Evolutionary conservation across 2,888 invertebrate genomes (phyloP).

Genomic region (Drosophila kuntzei): DNA sequence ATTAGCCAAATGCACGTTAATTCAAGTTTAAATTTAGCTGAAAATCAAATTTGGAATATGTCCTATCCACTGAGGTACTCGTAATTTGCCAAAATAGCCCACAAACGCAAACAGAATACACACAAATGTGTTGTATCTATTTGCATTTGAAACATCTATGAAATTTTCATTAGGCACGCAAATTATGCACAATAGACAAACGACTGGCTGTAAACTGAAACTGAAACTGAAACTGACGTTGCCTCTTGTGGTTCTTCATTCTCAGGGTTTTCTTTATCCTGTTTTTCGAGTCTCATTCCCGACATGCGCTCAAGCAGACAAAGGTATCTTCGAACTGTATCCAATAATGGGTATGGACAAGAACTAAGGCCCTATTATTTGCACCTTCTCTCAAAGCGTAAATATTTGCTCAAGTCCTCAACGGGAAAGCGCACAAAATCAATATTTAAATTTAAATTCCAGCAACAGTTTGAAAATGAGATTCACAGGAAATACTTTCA

Average conservation of each 20-base stretch:
- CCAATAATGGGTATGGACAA: slow-evolving; percentile 41
- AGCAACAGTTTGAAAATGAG: slow-evolving; percentile 55
- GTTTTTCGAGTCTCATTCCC: not conserved
- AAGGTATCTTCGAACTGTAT: slow-evolving; percentile 48
- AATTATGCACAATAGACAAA: slow-evolving; percentile 68
- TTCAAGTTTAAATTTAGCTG: not conserved
- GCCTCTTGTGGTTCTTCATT: not conserved
- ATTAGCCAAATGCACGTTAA: slow-evolving; percentile 9
- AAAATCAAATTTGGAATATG: slow-evolving; percentile 11
- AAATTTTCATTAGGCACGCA: slow-evolving; percentile 63
- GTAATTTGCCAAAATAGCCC: slow-evolving; percentile 2
- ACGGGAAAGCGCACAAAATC: slow-evolving; percentile 54
- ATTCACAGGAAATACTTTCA: slow-evolving; percentile 13
- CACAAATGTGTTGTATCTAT: slow-evolving; percentile 37
- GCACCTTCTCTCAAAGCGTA: slow-evolving; percentile 41
- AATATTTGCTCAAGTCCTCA: slow-evolving; percentile 52
- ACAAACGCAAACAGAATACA: slow-evolving; percentile 1
- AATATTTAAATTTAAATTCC: slow-evolving; percentile 67
- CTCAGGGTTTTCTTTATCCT: not conserved
- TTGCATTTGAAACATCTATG: slow-evolving; percentile 59
- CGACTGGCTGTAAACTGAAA: slow-evolving; percentile 3
- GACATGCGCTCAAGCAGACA: slow-evolving; percentile 39
- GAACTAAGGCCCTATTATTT: slow-evolving; percentile 28
- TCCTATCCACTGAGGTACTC: not conserved
- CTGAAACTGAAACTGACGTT: slow-evolving; percentile 31